These are phyloP conservation scores for Nibea coibor DNA, from an alignment of 2,113 vertebrate species.

Conservation along the genomic window DNA sequence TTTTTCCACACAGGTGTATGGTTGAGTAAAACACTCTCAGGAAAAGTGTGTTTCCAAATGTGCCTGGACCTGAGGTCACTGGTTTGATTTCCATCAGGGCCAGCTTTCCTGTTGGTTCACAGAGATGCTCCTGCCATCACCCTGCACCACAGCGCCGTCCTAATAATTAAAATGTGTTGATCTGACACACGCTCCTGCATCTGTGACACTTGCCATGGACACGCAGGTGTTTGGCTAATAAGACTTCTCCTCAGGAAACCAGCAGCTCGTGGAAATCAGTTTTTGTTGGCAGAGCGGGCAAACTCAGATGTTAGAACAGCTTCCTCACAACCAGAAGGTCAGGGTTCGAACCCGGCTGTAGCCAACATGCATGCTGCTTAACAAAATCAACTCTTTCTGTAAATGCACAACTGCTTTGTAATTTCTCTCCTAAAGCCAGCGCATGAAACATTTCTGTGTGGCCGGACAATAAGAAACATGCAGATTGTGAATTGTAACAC, in stretches of 20 bases:
- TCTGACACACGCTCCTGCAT: background rate
- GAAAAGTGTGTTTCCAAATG: background rate
- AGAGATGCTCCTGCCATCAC: background rate
- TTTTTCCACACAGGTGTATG: background rate
- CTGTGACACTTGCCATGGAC: background rate
- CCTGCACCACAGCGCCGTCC: background rate
- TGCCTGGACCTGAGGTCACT: background rate
- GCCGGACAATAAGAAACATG: background rate
- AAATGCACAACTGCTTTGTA: background rate
- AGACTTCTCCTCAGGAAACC: background rate
- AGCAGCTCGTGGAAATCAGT: background rate
- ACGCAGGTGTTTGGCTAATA: background rate
- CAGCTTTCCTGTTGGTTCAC: background rate
- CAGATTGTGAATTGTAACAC: background rate
- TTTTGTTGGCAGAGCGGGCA: background rate
- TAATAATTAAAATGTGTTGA: background rate
- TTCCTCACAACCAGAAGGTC: background rate
- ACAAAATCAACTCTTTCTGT: background rate
- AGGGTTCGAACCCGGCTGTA: background rate
- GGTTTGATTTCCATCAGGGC: background rate
- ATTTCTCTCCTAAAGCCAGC: background rate
- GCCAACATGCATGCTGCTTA: background rate
- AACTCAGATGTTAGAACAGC: background rate
- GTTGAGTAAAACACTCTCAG: background rate
- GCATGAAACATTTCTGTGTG: background rate